Evolutionary conservation across 2,888 invertebrate species (phyloP), one percentile per base, ranked within the genome.

Genomic region (Diloba caeruleocephala): DNA sequence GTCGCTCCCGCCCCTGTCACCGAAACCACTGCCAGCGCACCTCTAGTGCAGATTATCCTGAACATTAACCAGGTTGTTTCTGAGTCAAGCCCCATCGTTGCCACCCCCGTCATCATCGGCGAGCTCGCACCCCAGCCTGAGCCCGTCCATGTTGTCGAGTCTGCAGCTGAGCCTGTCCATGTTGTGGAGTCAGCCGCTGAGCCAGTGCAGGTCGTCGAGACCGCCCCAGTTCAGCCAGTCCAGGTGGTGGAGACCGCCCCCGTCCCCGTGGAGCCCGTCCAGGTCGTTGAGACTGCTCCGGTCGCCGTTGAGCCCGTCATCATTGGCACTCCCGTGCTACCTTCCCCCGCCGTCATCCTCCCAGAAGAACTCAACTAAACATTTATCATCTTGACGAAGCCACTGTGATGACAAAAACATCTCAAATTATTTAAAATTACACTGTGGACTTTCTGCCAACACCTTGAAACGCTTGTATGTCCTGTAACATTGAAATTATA

Each of bases 21-120:
- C 19, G 64, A 55, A n/a, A 49, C 58, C 34, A 46, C 62, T 36
- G 54, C 63, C 19, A 45, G 43, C 42, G 14, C 71, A 60, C 71
- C 76, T 50, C 69, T 79, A 21, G 71, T 77, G 23, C 76, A 78
- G 55, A 78, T 79, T 63, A 74, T 77, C 51, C 36, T 79, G 49
- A 80, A 78, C 71, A 58, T 78, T 44, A 71, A 70, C 58, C 57
- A 68, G 14, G 57, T 59, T 15, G 58, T 73, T 1, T 55, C 52
- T 25, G 50, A 31, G 8, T 3, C 23, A 9, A 50, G 17, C 44
- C 10, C 53, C 21, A 38, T 31, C 41, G 65, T 68, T 15, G 13
- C 48, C 17, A 70, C 55, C n/a, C 65, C 68, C 32, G 50, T 32
- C 0, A 8, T 26, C 26, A 17, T 14, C 17, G 59, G 66, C 14